phyloP scores from a whole-genome alignment of 35 echinoderm and acorn worm genomes.

The Hemicentrotus pulcherrimus region DNA sequence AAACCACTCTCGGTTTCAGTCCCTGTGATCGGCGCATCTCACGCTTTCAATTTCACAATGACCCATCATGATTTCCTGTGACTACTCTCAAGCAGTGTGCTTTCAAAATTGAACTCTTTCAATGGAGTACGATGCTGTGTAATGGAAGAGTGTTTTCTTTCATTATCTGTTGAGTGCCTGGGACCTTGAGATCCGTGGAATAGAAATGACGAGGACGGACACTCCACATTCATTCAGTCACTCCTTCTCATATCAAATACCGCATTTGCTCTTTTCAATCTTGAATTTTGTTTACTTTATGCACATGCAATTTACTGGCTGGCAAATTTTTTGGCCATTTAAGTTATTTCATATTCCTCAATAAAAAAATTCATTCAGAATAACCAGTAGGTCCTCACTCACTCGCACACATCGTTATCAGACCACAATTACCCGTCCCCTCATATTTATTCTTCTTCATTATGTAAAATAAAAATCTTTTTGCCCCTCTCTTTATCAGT shows the following conservation, averaged over 20 bases:
- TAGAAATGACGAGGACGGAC: not conserved
- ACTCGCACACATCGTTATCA: not conserved
- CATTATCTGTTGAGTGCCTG: not conserved
- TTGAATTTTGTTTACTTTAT: not conserved
- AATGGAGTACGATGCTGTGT: not conserved
- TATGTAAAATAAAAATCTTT: not conserved
- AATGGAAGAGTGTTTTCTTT: slow-evolving; percentile 11
- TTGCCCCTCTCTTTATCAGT: not conserved
- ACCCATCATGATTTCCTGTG: not conserved
- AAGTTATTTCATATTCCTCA: not conserved
- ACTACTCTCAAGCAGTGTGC: not conserved
- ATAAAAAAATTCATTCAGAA: not conserved
- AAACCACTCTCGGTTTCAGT: not conserved
- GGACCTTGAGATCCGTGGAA: not conserved
- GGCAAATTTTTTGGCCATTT: not conserved
- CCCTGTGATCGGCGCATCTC: not conserved
- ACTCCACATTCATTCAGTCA: not conserved
- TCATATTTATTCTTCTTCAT: not conserved
- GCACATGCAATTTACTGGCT: not conserved
- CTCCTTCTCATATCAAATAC: not conserved
- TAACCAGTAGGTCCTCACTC: not conserved
- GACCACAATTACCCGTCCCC: not conserved
- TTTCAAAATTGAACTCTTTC: not conserved
- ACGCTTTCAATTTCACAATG: not conserved
- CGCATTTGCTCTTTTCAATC: not conserved